These are phyloP conservation scores for Saguinus midas DNA, from an alignment of 2,113 vertebrate species.

Conservation along the genomic window DNA sequence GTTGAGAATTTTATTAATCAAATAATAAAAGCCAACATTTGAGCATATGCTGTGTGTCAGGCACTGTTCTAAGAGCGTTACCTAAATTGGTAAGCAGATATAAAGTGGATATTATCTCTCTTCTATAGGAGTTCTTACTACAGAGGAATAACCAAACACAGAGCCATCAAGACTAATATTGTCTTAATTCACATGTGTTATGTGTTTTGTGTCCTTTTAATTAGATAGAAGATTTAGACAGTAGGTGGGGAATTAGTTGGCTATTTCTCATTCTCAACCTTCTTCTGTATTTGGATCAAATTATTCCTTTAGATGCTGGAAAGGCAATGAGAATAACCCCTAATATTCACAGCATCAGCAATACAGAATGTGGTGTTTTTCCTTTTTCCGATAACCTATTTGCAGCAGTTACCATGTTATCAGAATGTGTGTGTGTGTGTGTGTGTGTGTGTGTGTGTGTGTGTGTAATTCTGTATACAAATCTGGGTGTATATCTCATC, in stretches of 20 bases:
- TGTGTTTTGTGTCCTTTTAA: neutral
- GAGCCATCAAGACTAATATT: neutral
- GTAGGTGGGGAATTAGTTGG: neutral
- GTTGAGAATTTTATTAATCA: neutral
- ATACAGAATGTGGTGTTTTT: neutral
- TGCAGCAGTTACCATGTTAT: neutral
- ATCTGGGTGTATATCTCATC: neutral
- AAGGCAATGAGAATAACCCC: neutral
- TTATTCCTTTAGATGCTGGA: neutral
- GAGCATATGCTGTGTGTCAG: neutral
- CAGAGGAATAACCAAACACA: neutral
- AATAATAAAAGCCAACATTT: neutral
- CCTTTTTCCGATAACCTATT: neutral
- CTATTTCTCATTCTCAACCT: neutral
- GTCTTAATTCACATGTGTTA: neutral
- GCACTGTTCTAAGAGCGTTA: neutral
- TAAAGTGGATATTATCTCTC: neutral
- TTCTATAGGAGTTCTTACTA: neutral
- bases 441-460: neutral
- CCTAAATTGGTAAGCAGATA: neutral
- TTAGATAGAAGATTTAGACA: neutral
- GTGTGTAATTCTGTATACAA: neutral
- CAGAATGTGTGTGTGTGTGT: neutral
- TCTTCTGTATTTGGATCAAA: neutral
- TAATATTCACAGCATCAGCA: neutral